Conservation (phyloP, 2,888 invertebrate genomes). For the Leptinotarsa peninsularis region DNA sequence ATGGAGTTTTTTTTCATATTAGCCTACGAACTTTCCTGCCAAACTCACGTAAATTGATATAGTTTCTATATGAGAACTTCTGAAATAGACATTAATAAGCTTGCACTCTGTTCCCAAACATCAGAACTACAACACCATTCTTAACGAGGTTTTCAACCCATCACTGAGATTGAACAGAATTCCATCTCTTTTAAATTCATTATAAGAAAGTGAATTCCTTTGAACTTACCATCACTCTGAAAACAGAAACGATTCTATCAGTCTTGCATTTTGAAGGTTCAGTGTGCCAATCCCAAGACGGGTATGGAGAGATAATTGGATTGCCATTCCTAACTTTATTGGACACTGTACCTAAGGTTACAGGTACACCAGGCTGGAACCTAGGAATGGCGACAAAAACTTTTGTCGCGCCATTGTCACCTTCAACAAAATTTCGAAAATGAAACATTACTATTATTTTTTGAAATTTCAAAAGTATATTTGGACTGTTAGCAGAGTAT, state of each 20-base stretch:
- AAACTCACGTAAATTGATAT: too few species aligned
- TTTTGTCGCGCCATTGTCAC: background rate
- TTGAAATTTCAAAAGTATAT: too few species aligned
- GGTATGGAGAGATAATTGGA: constrained; percentile 70
- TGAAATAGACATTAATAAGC: too few species aligned
- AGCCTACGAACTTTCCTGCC: too few species aligned
- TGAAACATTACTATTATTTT: too few species aligned
- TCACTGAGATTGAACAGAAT: too few species aligned
- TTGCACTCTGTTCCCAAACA: too few species aligned
- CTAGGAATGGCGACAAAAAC: constrained; percentile 81
- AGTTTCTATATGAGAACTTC: too few species aligned
- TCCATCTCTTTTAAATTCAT: constrained; percentile 71
- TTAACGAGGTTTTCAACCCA: too few species aligned
- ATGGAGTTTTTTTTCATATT: too few species aligned
- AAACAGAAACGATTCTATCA: constrained; percentile 79
- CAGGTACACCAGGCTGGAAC: constrained; percentile 78
- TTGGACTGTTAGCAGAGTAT: too few species aligned
- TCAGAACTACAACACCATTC: too few species aligned
- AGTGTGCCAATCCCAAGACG: constrained; percentile 70
- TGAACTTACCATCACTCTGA: constrained; percentile 68
- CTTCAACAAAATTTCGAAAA: background rate
- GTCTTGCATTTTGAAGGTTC: constrained; percentile 57
- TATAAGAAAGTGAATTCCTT: constrained; percentile 54
- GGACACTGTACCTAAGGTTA: constrained; percentile 75
- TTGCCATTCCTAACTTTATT: constrained; percentile 54